phyloP scores from a whole-genome alignment of 1,140 invertebrate species.

The Ectropis grisescens region DNA sequence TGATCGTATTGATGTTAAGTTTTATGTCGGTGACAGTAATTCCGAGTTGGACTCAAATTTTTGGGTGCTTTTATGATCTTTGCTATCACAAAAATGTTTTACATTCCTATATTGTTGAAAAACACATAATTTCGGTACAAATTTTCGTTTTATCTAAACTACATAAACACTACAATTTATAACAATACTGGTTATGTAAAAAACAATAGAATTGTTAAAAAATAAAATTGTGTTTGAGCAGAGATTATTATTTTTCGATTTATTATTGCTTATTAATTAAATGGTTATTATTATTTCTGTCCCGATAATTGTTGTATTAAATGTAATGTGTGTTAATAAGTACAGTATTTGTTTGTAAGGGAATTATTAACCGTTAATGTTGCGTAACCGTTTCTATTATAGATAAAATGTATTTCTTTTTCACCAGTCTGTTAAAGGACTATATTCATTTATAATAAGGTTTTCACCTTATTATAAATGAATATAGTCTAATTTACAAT shows the following conservation, averaged over 20 bases:
- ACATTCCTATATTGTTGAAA: slow-evolving; percentile 44
- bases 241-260: slow-evolving; percentile 65
- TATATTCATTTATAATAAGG: too few species aligned
- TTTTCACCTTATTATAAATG: too few species aligned
- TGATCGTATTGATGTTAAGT: too few species aligned
- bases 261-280: slow-evolving; percentile 38
- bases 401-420: slow-evolving; percentile 10
- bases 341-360: slow-evolving; percentile 26
- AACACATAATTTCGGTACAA: slow-evolving; percentile 14
- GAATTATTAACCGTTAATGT: slow-evolving; percentile 9
- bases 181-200: slow-evolving; percentile 2
- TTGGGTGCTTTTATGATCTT: slow-evolving; percentile 45
- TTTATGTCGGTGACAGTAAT: too few species aligned
- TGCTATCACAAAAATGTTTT: slow-evolving; percentile 23
- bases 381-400: slow-evolving; percentile 18
- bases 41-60: too few species aligned
- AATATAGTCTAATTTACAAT: too few species aligned
- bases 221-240: slow-evolving; percentile 31
- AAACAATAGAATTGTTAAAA: slow-evolving; percentile 49
- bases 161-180: background rate
- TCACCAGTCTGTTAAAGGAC: too few species aligned
- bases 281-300: slow-evolving; percentile 17
- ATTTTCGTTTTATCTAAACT: slow-evolving; percentile 9
- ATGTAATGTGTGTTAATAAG: slow-evolving; percentile 22
- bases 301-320: slow-evolving; percentile 46